Evolutionary conservation across 23 tunicate species (phyloP).

Genomic region (Trididemnum miniatum): DNA sequence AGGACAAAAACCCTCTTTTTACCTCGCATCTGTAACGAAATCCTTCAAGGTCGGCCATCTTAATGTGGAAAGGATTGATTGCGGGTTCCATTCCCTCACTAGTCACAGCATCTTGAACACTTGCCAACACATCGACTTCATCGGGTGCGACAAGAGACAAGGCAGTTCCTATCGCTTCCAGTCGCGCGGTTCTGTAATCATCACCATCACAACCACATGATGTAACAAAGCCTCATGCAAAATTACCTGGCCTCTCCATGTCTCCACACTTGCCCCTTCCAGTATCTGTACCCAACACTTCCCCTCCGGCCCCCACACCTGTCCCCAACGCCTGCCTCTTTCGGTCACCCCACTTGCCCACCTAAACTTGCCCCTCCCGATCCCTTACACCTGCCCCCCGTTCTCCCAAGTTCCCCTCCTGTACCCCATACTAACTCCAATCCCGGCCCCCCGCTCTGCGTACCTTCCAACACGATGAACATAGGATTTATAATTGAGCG

Average conservation of each 20-base stretch:
- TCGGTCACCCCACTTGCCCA: too few species aligned
- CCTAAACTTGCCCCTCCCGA: too few species aligned
- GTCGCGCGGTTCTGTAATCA: constrained; percentile 80
- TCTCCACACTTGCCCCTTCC: too few species aligned
- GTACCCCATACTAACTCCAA: too few species aligned
- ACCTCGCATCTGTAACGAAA: constrained; percentile 85
- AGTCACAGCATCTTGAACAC: constrained; percentile 49
- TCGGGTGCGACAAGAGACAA: constrained; percentile 70
- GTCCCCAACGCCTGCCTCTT: too few species aligned
- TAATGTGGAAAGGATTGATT: constrained; percentile 67
- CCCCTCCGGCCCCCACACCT: too few species aligned
- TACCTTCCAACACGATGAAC: constrained; percentile 90
- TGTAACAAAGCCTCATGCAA: background rate
- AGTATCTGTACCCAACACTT: too few species aligned
- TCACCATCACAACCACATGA: background rate
- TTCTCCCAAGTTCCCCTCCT: too few species aligned
- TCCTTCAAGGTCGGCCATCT: constrained; percentile 86
- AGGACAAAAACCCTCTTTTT: too few species aligned
- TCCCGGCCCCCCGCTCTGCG: too few species aligned
- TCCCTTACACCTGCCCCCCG: too few species aligned
- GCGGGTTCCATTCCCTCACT: constrained; percentile 41
- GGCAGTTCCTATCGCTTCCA: constrained; percentile 72
- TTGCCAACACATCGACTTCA: constrained; percentile 48
- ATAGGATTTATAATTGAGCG: constrained; percentile 43
- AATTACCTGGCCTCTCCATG: too few species aligned